Base-by-base conservation (phyloP, 92 coral and sea anemone genomes). In the Galaxea fascicularis region DNA sequence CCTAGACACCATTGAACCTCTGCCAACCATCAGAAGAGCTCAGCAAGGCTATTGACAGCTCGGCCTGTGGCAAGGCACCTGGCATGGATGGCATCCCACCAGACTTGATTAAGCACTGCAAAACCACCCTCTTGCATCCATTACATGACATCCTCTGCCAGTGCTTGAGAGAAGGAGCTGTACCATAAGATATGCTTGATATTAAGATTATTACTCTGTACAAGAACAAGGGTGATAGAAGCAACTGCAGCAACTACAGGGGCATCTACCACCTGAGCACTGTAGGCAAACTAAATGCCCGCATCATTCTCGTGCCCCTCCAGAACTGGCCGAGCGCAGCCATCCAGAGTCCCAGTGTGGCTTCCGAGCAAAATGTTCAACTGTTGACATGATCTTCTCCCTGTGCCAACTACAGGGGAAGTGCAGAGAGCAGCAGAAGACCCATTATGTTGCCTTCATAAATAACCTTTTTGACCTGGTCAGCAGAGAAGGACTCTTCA, bases 371-470 rank as follows among this genome's bases (percentile, higher is more conserved):
- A 20, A 45, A n/a, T 9, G 86, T 13, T 68, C 89, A 12, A 84
- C 86, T 0, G 30, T 76, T 4, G 90, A 85, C 82, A 79, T 78
- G 83, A 31, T 85, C 49, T 89, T 85, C 73, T 70, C 31, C 67
- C 67, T 22, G 1, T 12, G 30, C 10, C 92, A 89, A 60, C 80
- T 89, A 0, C 92, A 89, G 82, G 89, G 85, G 86, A 89, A 89
- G 67, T 78, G 90, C 68, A 59, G 76, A 45, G 89, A 89, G 30
- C 85, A 78, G 8, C 24, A 57, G 3, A 57, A 10, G 22, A 20
- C 63, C 63, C 63, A 14, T 6, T 57, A 57, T 8, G 18, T 57
- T 1, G 22, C 21, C 63, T 8, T 57, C 22, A 10, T 57, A 10
- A n/a, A n/a, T n/a, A n/a, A n/a, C n/a, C n/a, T n/a, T n/a, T n/a